phyloP scores from a whole-genome alignment of 1,140 invertebrate genomes.

The Atopsyche davidsoni region DNA sequence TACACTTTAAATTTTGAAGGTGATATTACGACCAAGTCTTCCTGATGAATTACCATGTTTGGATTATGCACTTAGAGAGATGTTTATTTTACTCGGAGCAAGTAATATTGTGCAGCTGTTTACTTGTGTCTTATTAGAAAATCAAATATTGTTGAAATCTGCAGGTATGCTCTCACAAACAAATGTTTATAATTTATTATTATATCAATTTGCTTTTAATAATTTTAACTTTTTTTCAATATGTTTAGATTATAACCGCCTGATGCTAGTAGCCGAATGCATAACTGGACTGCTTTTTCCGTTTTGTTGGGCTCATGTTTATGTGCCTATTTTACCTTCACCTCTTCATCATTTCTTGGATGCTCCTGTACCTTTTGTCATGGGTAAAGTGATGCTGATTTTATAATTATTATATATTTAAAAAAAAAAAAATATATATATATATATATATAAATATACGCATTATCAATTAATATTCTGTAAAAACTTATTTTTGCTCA shows the following conservation, averaged over 20 bases:
- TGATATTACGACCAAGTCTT: conserved; percentile 65
- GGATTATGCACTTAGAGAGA: conserved; percentile 84
- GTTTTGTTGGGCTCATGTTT: conserved; percentile 97
- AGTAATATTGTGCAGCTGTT: conserved; percentile 91
- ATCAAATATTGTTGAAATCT: conserved; percentile 92
- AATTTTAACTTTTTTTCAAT: conserved; percentile 13
- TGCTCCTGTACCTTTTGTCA: conserved; percentile 97
- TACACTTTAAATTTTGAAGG: conserved; percentile 33
- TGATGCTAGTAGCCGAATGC: conserved; percentile 96
- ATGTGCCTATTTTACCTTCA: conserved; percentile 95
- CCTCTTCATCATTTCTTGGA: conserved; percentile 95
- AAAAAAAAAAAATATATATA: neutral
- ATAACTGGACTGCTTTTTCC: conserved; percentile 87
- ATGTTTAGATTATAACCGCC: conserved; percentile 77
- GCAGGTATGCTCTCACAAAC: conserved; percentile 55
- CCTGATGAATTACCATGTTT: conserved; percentile 83
- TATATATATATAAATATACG: neutral
- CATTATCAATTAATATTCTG: conserved; percentile 22
- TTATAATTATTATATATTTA: neutral
- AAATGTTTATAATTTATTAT: conserved; percentile 3
- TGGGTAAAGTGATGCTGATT: conserved; percentile 60
- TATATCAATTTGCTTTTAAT: neutral
- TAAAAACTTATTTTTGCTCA: conserved; percentile 3
- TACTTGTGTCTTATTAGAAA: conserved; percentile 91
- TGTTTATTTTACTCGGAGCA: conserved; percentile 82